Evolutionary conservation across 1,140 invertebrate genomes (phyloP), one percentile per base, ranked within the genome.

Genomic region (Pristionchus pacificus): DNA sequence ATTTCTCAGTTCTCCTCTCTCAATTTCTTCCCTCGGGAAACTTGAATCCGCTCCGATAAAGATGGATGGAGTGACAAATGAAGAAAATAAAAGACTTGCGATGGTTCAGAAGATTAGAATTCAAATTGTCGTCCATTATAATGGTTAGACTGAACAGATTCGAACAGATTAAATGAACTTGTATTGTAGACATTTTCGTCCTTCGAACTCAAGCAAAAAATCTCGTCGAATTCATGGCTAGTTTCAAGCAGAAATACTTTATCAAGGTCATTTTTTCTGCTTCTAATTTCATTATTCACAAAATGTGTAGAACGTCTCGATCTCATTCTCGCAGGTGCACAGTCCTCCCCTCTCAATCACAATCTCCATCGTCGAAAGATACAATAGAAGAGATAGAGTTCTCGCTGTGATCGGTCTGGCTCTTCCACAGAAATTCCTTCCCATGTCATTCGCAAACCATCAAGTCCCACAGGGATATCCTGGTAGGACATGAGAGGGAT

Each of bases 51-150:
- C 19, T 49, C 6, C 19, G 6, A 49, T 6, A 49, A 6, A 49
- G 38, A 19, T 10, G 19, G 19, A 49, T 6, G 38, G 19, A 25
- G 60, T 68, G 2, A 55, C 66, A 31, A 60, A 68, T 32, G 38
- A 24, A 10, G n/a, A 28, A 13, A 15, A 58, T 15, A 25, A 68
- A 24, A 28, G 66, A 58, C 59, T 68, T n/a, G 57, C 29, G 2
- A 13, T 60, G 30, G 32, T 32, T 25, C 38, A 25, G 33, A 19
- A 25, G 19, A 58, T 58, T 0, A 60, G 3, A 3, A 27, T 68
- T 25, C 66, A 60, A 31, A 6, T 68, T 15, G 30, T 68, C 10
- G 29, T 68, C 1, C 60, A 60, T 32, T 68, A 60, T 32, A 68
- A 68, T 33, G 66, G 60, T 25, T 32, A 14, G n/a, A 31, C 31